Percentiles rank a stretch among this genome's conserved stretches.
Evolutionary conservation across 1,140 invertebrate genomes (phyloP).

Genomic region (Amyelois transitella): DNA sequence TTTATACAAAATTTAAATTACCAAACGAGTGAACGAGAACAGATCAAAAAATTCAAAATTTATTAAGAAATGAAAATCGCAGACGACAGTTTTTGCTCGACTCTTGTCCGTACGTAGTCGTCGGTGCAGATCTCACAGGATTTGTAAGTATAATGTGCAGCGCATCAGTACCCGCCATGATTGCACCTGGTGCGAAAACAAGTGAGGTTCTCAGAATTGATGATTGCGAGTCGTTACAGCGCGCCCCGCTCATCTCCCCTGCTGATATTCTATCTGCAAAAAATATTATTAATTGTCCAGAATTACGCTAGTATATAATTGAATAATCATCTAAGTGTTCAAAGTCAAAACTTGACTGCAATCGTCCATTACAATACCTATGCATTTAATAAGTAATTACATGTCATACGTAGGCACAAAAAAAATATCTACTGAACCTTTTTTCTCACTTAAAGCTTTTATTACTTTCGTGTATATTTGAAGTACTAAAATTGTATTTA

Average conservation of each 20-base stretch:
- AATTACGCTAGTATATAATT: neutral
- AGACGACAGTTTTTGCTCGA: neutral
- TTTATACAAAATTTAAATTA: no score
- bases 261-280: conserved; percentile 15
- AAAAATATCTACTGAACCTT: no score
- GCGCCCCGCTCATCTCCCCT: conserved; percentile 1
- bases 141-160: conserved; percentile 14
- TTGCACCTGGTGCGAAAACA: conserved; percentile 48
- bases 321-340: neutral
- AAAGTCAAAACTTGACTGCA: no score
- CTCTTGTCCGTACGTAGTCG: neutral
- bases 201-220: conserved; percentile 42
- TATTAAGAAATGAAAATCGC: neutral
- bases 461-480: no score
- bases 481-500: no score
- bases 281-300: conserved; percentile 5
- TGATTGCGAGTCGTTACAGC: conserved; percentile 34
- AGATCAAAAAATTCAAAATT: no score
- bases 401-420: no score
- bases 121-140: conserved; percentile 1
- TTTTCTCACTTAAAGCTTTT: no score
- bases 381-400: no score
- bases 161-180: conserved; percentile 26
- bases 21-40: no score
- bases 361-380: no score